Conservation (phyloP, 1,140 invertebrate species). For the Stegodyphus dumicola region DNA sequence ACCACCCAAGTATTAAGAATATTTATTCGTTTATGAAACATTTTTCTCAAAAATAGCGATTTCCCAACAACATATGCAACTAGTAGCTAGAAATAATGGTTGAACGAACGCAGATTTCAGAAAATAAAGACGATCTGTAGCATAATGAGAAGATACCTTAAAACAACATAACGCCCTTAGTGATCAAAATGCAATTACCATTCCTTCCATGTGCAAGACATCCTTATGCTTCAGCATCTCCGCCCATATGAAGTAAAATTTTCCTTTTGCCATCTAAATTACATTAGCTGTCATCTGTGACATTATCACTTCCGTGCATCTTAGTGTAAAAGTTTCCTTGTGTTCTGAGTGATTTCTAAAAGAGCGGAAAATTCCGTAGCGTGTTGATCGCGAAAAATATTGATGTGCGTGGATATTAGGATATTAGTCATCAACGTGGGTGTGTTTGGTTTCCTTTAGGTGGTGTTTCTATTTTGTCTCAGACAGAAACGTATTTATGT, state of each 20-base stretch:
- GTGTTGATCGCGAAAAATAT: constrained; percentile 7
- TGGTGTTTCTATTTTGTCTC: too few relatives aligned
- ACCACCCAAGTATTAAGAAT: too few relatives aligned
- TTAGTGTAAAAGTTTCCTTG: constrained; percentile 34
- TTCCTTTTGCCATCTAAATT: constrained; percentile 58
- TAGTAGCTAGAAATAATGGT: constrained; percentile 15
- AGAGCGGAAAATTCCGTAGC: constrained; percentile 36
- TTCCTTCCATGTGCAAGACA: constrained; percentile 51
- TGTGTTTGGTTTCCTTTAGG: not conserved
- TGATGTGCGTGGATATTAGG: not conserved
- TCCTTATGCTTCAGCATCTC: constrained; percentile 41
- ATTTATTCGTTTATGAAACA: too few relatives aligned
- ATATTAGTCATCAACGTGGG: not conserved
- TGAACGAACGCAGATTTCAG: constrained; percentile 31
- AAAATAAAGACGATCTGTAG: constrained; percentile 20
- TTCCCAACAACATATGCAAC: not conserved
- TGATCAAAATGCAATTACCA: constrained; percentile 58
- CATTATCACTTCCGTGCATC: constrained; percentile 22
- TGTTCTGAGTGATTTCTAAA: constrained; percentile 43
- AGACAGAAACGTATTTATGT: too few relatives aligned
- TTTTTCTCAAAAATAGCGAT: too few relatives aligned
- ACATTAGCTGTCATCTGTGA: constrained; percentile 50
- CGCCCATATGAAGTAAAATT: constrained; percentile 48
- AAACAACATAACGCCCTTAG: constrained; percentile 58
- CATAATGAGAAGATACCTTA: constrained; percentile 51